These are phyloP conservation scores for Bothrops jararaca DNA, from an alignment of 2,113 vertebrate genomes.

Conservation along the genomic window DNA sequence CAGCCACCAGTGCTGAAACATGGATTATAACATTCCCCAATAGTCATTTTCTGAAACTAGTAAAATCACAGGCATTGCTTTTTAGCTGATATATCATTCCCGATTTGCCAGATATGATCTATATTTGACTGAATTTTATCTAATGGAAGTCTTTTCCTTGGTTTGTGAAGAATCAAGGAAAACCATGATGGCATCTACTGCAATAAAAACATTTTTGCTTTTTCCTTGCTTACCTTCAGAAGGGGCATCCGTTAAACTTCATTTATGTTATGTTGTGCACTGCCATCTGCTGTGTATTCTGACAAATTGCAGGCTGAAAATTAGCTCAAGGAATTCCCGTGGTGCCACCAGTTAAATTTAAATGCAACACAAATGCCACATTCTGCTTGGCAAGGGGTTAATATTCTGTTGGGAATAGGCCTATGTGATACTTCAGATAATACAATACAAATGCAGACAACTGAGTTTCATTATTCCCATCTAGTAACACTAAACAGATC, in stretches of 20 bases:
- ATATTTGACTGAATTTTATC: background rate
- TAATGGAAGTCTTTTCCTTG: constrained; percentile 16
- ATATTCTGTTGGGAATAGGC: background rate
- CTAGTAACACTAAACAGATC: background rate
- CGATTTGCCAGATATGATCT: background rate
- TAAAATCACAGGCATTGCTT: constrained; percentile 8
- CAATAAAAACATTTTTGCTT: background rate
- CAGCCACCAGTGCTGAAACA: background rate
- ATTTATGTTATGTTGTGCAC: constrained; percentile 53
- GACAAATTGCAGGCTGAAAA: constrained; percentile 39
- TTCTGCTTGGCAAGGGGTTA: constrained; percentile 1
- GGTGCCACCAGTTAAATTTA: constrained; percentile 12
- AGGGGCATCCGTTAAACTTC: constrained; percentile 7
- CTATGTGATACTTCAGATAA: background rate
- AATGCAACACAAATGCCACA: background rate
- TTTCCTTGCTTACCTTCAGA: background rate
- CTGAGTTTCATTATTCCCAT: constrained; percentile 2
- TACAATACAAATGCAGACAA: background rate
- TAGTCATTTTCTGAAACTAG: background rate
- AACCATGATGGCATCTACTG: background rate
- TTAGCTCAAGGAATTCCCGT: background rate
- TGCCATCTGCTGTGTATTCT: constrained; percentile 72
- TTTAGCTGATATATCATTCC: constrained; percentile 55
- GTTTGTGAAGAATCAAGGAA: constrained; percentile 5
- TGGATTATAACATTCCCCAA: background rate